phyloP scores from a whole-genome alignment of 2,797 vertebrate genomes.

The Enteromius thamalakanensis region DNA sequence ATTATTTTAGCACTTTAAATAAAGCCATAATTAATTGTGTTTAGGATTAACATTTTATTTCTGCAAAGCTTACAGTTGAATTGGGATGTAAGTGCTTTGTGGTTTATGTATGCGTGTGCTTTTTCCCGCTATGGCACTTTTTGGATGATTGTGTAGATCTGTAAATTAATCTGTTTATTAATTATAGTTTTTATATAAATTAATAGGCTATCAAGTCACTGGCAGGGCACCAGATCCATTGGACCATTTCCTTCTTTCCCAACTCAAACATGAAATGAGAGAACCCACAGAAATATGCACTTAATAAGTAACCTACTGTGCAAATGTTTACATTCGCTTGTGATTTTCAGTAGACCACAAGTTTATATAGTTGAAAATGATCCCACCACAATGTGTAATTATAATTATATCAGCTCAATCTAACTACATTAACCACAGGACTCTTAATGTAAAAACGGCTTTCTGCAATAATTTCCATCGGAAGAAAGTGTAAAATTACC shows the following conservation, averaged over 20 bases:
- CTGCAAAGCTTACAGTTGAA: not conserved
- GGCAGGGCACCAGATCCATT: not conserved
- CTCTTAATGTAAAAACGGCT: conserved; percentile 5
- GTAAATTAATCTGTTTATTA: not conserved
- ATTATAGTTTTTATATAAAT: not conserved
- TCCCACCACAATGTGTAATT: conserved; percentile 12
- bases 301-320: conserved; percentile 31
- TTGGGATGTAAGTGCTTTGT: not conserved
- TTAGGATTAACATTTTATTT: not conserved
- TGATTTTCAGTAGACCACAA: conserved; percentile 11
- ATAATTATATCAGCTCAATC: conserved; percentile 14
- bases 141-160: not conserved
- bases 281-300: conserved; percentile 17
- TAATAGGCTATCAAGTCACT: not conserved
- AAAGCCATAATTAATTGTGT: conserved; percentile 26
- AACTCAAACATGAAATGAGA: not conserved
- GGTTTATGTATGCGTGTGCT: not conserved
- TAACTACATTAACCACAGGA: conserved; percentile 7
- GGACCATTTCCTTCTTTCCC: not conserved
- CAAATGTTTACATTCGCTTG: conserved; percentile 21
- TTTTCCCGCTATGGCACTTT: not conserved
- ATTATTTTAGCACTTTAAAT: conserved; percentile 42
- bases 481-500: conserved; percentile 1
- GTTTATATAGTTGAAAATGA: conserved; percentile 22
- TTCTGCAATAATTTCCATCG: not conserved